Base-by-base conservation (phyloP, 2,888 invertebrate genomes). In the Trachelus iudaicus region DNA sequence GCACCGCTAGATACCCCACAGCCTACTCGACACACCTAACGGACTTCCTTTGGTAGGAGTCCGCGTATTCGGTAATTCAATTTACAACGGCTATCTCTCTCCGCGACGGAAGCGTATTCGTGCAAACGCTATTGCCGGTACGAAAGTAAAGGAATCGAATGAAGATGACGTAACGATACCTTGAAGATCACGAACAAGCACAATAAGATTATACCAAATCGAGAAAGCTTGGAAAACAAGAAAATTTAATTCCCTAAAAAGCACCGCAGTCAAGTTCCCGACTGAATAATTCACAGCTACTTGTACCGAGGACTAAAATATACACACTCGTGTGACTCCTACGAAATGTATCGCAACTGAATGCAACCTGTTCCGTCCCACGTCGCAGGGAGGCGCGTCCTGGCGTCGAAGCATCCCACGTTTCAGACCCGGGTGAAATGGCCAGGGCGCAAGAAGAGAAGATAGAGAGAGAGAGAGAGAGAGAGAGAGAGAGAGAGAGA, bases 41-140 rank as follows among this genome's bases (percentile, higher is more conserved):
- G 86, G 91, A 91, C 90, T 91, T 91, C 91, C 87, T 89, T 89
- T 84, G 83, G 84, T 84, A 82, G 87, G 87, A 86, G 85, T 87
- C 87, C 73, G 40, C 77, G 79, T 82, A 85, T 85, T 85, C 84
- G 84, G 85, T 87, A 88, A 88, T 86, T 87, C 79, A 80, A 87
- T 88, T 87, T 86, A 80, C 76, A 79, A 76, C 75, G 77, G 77
- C 78, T 83, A 80, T 81, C 83, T 77, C 83, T 77, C 69, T 75
- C 73, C 79, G 77, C 79, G 69, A 76, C 77, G 76, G n/a, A 76
- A 81, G 83, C 81, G 79, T 79, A 76, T 76, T 76, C 77, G 40
- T 6, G 40, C 4, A 15, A 15, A 40, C 15, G 40, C 4, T 40
- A 40, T 40, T 40, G 15, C 15, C 40, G 40, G 40, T 15, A n/a